Conservation (phyloP, 2,113 vertebrate species). For the Nothobranchius furzeri region DNA sequence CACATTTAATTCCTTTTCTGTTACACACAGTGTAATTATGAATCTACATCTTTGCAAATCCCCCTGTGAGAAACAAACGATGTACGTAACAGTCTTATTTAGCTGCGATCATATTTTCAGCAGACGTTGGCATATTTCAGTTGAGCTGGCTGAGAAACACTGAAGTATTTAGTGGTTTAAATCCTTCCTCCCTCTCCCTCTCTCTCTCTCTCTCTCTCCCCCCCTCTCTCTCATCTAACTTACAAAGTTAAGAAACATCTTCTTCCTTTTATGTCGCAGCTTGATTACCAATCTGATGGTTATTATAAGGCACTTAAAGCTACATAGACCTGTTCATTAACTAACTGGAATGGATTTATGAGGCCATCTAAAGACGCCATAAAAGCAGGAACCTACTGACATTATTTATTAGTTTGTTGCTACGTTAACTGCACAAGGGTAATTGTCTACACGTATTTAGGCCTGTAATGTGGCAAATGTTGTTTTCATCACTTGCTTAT, state of each 20-base stretch:
- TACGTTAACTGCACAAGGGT: conserved; percentile 53
- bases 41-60: conserved; percentile 63
- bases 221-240: conserved; percentile 24
- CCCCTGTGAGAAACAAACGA: conserved; percentile 64
- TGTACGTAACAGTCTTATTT: conserved; percentile 61
- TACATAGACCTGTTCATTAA: conserved; percentile 59
- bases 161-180: conserved; percentile 28
- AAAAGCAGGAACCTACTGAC: conserved; percentile 51
- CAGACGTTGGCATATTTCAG: conserved; percentile 35
- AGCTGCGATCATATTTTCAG: conserved; percentile 53
- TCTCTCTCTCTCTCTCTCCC: neutral
- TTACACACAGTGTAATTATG: conserved; percentile 67
- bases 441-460: conserved; percentile 48
- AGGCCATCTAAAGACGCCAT: conserved; percentile 45
- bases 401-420: conserved; percentile 57
- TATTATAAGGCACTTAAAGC: conserved; percentile 69
- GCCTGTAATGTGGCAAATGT: conserved; percentile 30
- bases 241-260: conserved; percentile 42
- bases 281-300: conserved; percentile 59
- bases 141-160: conserved; percentile 35
- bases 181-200: neutral
- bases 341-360: conserved; percentile 62
- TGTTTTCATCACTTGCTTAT: conserved; percentile 43
- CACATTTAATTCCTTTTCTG: conserved; percentile 68
- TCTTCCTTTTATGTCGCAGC: conserved; percentile 41